These are phyloP conservation scores for Odontocolon sp. DNA, from an alignment of 2,888 invertebrate species.

Conservation along the genomic window DNA sequence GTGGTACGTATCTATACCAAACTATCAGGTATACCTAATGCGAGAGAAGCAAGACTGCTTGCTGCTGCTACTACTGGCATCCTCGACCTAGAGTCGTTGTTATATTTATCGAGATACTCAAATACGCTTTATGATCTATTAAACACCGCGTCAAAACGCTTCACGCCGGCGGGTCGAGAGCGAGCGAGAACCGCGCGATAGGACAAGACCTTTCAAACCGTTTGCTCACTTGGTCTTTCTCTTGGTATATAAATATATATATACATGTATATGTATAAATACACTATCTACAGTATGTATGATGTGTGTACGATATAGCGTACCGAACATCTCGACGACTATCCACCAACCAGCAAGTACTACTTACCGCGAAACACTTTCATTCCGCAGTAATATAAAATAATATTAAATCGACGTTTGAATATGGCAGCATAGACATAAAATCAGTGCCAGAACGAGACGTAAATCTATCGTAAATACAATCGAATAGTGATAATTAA, in stretches of 20 bases:
- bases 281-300: slow-evolving; percentile 7
- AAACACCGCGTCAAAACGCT: slow-evolving; percentile 77
- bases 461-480: slow-evolving; percentile 44
- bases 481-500: slow-evolving; percentile 45
- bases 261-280: slow-evolving; percentile 5
- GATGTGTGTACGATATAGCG: not conserved
- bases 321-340: slow-evolving; percentile 5
- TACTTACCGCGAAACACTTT: slow-evolving; percentile 49
- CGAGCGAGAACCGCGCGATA: slow-evolving; percentile 50
- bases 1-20: not conserved
- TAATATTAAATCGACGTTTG: slow-evolving; percentile 52
- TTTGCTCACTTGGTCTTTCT: slow-evolving; percentile 49
- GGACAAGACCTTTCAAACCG: slow-evolving; percentile 50
- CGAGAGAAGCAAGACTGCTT: slow-evolving; percentile 38
- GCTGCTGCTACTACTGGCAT: slow-evolving; percentile 44
- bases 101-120: slow-evolving; percentile 80
- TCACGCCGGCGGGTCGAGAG: slow-evolving; percentile 64
- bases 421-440: slow-evolving; percentile 35
- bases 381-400: slow-evolving; percentile 45
- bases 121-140: slow-evolving; percentile 79
- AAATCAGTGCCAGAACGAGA: slow-evolving; percentile 53
- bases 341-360: slow-evolving; percentile 26
- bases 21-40: slow-evolving; percentile 30
- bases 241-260: slow-evolving; percentile 20
- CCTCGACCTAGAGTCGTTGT: slow-evolving; percentile 74